These are phyloP conservation scores for Eristalis tenax DNA, from an alignment of 2,888 invertebrate genomes.

Conservation along the genomic window DNA sequence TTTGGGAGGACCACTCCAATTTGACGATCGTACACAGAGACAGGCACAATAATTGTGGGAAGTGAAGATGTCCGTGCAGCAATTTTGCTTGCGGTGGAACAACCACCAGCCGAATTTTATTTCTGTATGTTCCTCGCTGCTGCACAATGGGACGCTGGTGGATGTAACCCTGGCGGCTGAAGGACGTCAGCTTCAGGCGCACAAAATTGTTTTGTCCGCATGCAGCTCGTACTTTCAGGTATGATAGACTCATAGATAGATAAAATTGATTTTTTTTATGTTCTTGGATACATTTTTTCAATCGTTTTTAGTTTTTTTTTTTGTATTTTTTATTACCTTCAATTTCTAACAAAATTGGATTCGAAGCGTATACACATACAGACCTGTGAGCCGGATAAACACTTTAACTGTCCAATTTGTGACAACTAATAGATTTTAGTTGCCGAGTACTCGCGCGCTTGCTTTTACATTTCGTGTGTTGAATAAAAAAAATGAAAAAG, in stretches of 20 bases:
- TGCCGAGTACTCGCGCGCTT: neutral
- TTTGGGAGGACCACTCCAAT: neutral
- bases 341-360: neutral
- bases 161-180: conserved; percentile 96
- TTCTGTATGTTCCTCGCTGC: conserved; percentile 91
- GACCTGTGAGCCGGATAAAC: neutral
- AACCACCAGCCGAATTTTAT: conserved; percentile 97
- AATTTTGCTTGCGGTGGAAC: conserved; percentile 93
- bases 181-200: conserved; percentile 92
- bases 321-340: neutral
- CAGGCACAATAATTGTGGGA: conserved; percentile 22
- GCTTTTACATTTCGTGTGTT: neutral
- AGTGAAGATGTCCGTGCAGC: conserved; percentile 85
- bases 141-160: conserved; percentile 91
- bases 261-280: conserved; percentile 34
- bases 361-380: neutral
- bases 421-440: neutral
- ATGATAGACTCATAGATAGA: conserved; percentile 73
- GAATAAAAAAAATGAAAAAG: neutral
- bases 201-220: conserved; percentile 94
- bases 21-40: conserved; percentile 25
- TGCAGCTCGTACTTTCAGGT: conserved; percentile 97
- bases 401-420: neutral
- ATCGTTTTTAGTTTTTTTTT: neutral
- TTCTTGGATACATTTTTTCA: conserved; percentile 11